These are phyloP conservation scores for Aphyosemion australe DNA, from an alignment of 2,113 vertebrate genomes.

Conservation along the genomic window DNA sequence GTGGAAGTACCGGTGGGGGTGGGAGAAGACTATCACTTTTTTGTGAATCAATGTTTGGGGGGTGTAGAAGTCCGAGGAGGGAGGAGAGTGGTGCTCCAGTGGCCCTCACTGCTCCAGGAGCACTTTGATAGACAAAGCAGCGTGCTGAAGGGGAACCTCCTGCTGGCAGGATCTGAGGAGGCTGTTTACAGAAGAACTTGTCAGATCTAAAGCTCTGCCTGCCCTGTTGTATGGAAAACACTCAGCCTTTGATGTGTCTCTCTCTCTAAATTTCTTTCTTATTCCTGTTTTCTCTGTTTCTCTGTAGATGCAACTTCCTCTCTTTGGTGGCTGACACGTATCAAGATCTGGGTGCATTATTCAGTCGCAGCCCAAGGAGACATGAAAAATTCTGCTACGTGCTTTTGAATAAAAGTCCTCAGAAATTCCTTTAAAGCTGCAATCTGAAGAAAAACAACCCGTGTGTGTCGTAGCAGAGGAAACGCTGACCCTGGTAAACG, in stretches of 20 bases:
- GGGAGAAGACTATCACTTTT: constrained; percentile 68
- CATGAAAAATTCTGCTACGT: constrained; percentile 15
- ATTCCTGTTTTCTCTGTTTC: constrained; percentile 32
- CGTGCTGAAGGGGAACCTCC: constrained; percentile 72
- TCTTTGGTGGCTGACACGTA: constrained; percentile 33
- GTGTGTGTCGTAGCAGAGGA: constrained; percentile 1
- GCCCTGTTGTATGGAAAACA: constrained; percentile 74
- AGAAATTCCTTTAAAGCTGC: constrained; percentile 24
- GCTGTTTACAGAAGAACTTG: constrained; percentile 77
- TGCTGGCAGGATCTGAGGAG: constrained; percentile 77
- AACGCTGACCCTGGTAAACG: no score
- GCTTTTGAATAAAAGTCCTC: constrained; percentile 22
- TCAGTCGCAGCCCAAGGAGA: constrained; percentile 34
- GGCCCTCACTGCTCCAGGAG: constrained; percentile 58
- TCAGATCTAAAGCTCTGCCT: constrained; percentile 74
- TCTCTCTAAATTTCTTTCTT: constrained; percentile 55
- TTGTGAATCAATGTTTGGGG: constrained; percentile 57
- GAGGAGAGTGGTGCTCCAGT: constrained; percentile 57
- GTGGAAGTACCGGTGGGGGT: constrained; percentile 34
- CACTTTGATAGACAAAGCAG: constrained; percentile 80
- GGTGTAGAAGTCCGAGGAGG: constrained; percentile 23
- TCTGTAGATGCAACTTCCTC: constrained; percentile 24
- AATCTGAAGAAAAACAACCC: constrained; percentile 4
- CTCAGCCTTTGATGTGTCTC: constrained; percentile 81
- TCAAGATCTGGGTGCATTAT: constrained; percentile 40